Evolutionary conservation across 2,888 invertebrate genomes (phyloP), one percentile per base, ranked within the genome.

Genomic region (Oxytorus armatus): DNA sequence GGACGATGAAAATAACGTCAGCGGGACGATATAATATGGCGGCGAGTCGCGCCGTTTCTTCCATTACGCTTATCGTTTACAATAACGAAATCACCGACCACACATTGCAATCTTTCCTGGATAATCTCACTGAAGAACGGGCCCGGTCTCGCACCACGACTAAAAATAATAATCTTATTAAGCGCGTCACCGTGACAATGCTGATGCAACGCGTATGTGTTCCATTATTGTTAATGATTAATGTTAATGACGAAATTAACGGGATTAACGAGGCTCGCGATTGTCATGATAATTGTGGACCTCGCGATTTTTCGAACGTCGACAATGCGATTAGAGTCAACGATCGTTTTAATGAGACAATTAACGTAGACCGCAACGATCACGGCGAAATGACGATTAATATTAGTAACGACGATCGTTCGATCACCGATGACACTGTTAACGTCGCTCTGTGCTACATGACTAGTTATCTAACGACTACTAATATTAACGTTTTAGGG

Each of bases 11-110:
- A 36, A 53, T 36, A 18, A 36, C 59, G 49, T 63, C 65, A 49
- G 77, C 57, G 59, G 61, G 49, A 55, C 70, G 72, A 74, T 21
- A 63, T 16, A 47, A 74, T 57, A 61, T 51, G 51, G 66, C 86
- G 85, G 86, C 84, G 83, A 75, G 86, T 81, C 83, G 86, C 88
- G 89, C 89, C 90, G 88, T 89, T 92, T 92, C 92, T 92, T 92
- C 92, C 92, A 92, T 90, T 92, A 91, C 92, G 92, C 92, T 92
- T 92, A 91, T 90, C 90, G 90, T 91, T 91, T 89, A 86, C 89
- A 89, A 89, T 90, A 91, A 91, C 89, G 91, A 88, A 88, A 85
- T 88, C 84, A 88, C 85, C 85, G 89, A 88, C 88, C 88, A 89
- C 88, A 86, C 86, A 85, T 85, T 84, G 87, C 88, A 88, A 89